Base-by-base conservation (phyloP, 2,888 invertebrate genomes). In the Sialis lutaria region DNA sequence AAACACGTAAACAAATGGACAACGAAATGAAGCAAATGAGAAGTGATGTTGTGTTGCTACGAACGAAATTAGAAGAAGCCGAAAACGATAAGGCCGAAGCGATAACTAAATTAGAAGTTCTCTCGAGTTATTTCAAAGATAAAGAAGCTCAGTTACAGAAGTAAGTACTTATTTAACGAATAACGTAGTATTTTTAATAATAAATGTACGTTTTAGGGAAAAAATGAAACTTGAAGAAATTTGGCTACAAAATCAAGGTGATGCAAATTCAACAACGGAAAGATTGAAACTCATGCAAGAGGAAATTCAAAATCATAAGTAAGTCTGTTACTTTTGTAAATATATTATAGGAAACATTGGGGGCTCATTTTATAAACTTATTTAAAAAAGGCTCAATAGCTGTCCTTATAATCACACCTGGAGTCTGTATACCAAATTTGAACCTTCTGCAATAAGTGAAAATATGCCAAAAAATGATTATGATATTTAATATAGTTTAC, bases 111-210 rank as follows among this genome's bases (percentile, higher is more conserved):
- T 71, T 92, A 2, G 86, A 87, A 59, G 90, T 92, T 1, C 68
- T 93, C 39, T 82, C 86, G 0, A 82, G 81, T 58, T 92, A 91
- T 64, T 92, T 92, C 67, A 87, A 90, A 58, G 89, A 92, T 53
- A 82, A 87, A 56, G 92, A 92, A 64, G 73, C 79, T 9, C 84
- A 90, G 64, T 69, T 91, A 43, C 79, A 90, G 67, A 90, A 88
- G 85, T 90, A 72, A 68, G 70, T 69, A 35, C 35, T n/a, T 37
- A 12, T 50, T n/a, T n/a, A n/a, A n/a, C n/a, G n/a, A n/a, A n/a
- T 6, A 37, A n/a, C 9, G 13, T 13, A 40, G 9, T 48, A 35
- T 46, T n/a, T n/a, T n/a, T 43, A 6, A 41, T 35, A 13, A 40
- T 39, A 39, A 33, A 42, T 40, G 10, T 44, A 33, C 52, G 53